Evolutionary conservation across 2,888 invertebrate genomes (phyloP), one percentile per base, ranked within the genome.

Genomic region (Ptilodon capucinus): DNA sequence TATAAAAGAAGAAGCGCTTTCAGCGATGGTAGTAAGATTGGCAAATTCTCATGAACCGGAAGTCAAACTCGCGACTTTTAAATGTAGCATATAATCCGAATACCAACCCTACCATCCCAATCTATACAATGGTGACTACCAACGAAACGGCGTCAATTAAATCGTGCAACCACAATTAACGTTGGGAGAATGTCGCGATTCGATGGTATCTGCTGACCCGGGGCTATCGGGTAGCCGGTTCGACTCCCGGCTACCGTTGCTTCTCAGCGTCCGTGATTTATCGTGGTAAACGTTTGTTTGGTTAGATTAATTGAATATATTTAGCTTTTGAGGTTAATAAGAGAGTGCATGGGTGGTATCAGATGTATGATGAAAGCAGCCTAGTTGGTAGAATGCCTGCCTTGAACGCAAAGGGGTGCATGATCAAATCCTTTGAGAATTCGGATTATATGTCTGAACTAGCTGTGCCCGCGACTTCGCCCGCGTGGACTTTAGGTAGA

Each of bases 141-240:
- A 21, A 7, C n/a, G 11, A 16, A 79, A 73, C 73, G 69, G 79
- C 81, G 81, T 85, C 84, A 84, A 86, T 85, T 84, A 84, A 69
- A 81, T 62, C 71, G 68, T 60, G 71, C 68, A 59, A 62, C 64
- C 74, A 82, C 86, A 86, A 87, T 89, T 87, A 87, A 86, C 83
- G 76, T 78, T 51, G 55, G 62, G 72, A 71, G 78, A 80, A 84
- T 85, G 84, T 85, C 76, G 51, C 66, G 76, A 76, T 76, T 74
- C 71, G 88, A 88, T 89, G 66, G 60, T 84, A 87, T 88, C 88
- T 65, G 51, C 54, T 83, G 88, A 88, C 87, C 88, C 70, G 68
- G 69, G 88, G 87, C 84, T 87, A 88, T 89, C 86, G 79, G 75
- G 68, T 72, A 70, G 74, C 79, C 71, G 80, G 84, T 80, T 83